These are phyloP conservation scores for Drosophila incognita DNA, from an alignment of 2,888 invertebrate genomes.

Conservation along the genomic window DNA sequence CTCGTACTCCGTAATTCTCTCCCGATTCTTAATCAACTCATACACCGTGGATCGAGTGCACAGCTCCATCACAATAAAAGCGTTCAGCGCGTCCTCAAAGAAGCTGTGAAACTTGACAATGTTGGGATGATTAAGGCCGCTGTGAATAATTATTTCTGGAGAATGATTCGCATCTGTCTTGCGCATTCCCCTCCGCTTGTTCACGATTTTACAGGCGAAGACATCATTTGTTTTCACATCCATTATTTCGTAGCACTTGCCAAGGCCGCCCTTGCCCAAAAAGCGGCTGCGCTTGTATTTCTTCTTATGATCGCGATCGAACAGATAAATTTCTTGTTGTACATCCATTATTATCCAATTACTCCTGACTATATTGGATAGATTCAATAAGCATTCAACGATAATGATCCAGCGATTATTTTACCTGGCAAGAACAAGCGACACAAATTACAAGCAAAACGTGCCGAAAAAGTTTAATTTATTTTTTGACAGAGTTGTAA, in stretches of 20 bases:
- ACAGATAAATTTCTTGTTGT: no score
- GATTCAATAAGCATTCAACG: no score
- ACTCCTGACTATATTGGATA: no score
- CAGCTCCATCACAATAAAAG: conserved; percentile 97
- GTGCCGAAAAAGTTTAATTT: no score
- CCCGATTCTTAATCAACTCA: conserved; percentile 98
- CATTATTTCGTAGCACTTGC: conserved; percentile 98
- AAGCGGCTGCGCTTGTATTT: conserved; percentile 93
- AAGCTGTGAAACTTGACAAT: conserved; percentile 97
- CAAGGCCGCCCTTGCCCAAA: conserved; percentile 98
- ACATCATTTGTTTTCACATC: conserved; percentile 91
- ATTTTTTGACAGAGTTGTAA: no score
- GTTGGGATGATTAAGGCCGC: conserved; percentile 93
- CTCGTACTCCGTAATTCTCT: conserved; percentile 98
- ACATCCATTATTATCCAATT: no score
- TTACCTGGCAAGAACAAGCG: no score
- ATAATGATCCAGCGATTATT: no score
- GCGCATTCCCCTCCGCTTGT: no score
- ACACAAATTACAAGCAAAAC: no score
- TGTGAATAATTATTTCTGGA: conserved; percentile 93
- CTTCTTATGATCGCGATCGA: conserved; percentile 87
- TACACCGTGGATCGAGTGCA: conserved; percentile 98
- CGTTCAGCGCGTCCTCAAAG: conserved; percentile 96
- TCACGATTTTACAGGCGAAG: conserved; percentile 97
- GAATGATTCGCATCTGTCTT: no score